Percentiles rank a stretch among this genome's conserved stretches.
phyloP scores from a whole-genome alignment of 2,797 vertebrate species.

The Psittacula derbiana region DNA sequence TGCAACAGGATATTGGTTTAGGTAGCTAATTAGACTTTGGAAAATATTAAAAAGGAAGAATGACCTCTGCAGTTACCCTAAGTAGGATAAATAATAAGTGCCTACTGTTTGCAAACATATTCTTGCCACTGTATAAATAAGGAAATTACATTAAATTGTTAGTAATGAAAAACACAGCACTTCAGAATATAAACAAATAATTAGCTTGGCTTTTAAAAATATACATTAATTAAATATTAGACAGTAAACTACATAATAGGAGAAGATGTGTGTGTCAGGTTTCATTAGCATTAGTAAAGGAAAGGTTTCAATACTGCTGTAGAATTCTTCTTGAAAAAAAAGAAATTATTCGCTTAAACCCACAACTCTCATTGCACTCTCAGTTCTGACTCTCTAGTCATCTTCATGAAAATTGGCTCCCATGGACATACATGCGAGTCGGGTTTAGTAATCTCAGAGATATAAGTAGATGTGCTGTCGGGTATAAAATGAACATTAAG shows the following conservation, averaged over 20 bases:
- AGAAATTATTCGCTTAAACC: not conserved
- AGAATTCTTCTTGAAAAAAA: not conserved
- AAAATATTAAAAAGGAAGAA: not conserved
- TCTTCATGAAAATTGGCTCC: not conserved
- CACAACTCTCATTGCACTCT: not conserved
- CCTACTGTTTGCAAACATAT: not conserved
- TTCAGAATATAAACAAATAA: not conserved
- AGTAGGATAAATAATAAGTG: not conserved
- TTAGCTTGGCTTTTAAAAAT: not conserved
- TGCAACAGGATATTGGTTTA: not conserved
- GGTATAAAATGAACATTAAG: not conserved
- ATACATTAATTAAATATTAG: not conserved
- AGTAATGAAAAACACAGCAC: not conserved
- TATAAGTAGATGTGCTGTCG: not conserved
- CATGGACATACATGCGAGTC: accelerated
- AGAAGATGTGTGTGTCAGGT: not conserved
- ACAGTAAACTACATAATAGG: not conserved
- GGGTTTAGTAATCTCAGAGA: not conserved
- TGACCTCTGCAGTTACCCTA: not conserved
- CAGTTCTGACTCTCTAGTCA: not conserved
- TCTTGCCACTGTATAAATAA: not conserved
- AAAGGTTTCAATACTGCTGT: not conserved
- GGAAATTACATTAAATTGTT: not conserved
- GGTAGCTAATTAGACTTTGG: not conserved
- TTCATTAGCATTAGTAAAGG: not conserved